Percentiles rank a stretch among this genome's conserved stretches.
These are phyloP conservation scores for Linurgus olivaceus DNA, from an alignment of 2,797 vertebrate species.

Conservation along the genomic window DNA sequence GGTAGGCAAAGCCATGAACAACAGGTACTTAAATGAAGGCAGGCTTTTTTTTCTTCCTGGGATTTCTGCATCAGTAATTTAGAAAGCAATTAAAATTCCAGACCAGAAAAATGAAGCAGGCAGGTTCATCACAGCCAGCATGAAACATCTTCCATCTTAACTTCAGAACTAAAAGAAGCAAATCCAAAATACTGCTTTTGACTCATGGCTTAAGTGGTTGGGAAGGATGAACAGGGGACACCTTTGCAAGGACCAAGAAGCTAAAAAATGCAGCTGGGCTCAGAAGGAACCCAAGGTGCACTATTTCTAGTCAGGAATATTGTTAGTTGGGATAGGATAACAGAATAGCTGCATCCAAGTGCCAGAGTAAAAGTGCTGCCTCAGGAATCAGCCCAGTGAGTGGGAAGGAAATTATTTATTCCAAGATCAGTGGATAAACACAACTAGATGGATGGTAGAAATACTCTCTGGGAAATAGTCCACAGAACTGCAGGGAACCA, in stretches of 20 bases:
- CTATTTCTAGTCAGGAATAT: background rate
- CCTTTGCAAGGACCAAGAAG: background rate
- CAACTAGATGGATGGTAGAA: constrained; percentile 4
- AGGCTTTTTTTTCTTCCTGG: fast-evolving
- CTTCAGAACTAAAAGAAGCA: background rate
- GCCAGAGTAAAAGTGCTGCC: background rate
- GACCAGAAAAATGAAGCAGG: background rate
- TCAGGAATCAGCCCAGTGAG: background rate
- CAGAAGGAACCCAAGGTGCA: background rate
- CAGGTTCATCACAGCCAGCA: background rate
- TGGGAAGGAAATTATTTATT: background rate
- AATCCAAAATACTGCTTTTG: background rate
- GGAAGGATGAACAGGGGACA: background rate
- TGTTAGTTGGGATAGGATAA: background rate
- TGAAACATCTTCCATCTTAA: background rate
- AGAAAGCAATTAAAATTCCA: background rate
- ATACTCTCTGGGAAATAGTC: constrained; percentile 13
- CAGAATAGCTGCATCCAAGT: background rate
- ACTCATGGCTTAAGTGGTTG: background rate
- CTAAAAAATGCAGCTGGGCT: background rate
- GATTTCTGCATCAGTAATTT: background rate
- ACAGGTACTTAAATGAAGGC: background rate
- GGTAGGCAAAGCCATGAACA: background rate
- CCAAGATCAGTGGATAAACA: constrained; percentile 2
- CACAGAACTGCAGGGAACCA: background rate